Base-by-base conservation (phyloP, 1,140 invertebrate species). In the Nomia melanderi region DNA sequence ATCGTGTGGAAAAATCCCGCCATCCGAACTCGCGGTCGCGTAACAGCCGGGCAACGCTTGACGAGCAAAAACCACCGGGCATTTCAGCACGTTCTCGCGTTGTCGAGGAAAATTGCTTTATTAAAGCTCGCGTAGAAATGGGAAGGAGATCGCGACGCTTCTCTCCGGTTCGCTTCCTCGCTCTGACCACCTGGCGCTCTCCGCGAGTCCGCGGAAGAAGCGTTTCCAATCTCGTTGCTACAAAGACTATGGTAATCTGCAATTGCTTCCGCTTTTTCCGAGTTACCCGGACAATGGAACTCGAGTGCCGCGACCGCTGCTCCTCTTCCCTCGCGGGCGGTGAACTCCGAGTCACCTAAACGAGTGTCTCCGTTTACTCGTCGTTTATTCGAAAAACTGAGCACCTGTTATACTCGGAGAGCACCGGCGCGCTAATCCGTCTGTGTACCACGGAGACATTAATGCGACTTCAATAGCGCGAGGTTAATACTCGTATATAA, bases 191-290 rank as follows among this genome's bases (percentile, higher is more conserved):
- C 20, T 56, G 39, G 41, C 50, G 36, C 50, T 39, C 29, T 65
- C 54, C 57, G 47, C 64, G 69, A 81, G 72, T 36, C 53, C 70
- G 70, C 66, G 64, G 71, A 56, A 67, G 65, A 70, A 70, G 66
- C 80, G 62, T 82, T 83, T 83, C 70, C 76, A 83, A 82, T 82
- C 76, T 82, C 80, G 29, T 11, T 54, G 69, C 57, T 78, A 73
- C 81, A 82, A 83, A 82, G 76, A 75, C 66, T 69, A 44, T 41
- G 69, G 74, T 79, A 82, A 83, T 77, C 67, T 75, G 44, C 57
- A 54, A 77, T 74, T 79, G 78, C 74, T 66, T 54, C 56, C 59
- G 14, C 53, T 41, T 29, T 23, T 53, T 8, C 44, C 39, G 63
- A 70, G 78, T 64, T 27, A 2, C 27, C 54, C 11, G 29, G n/a